phyloP scores from a whole-genome alignment of 2,888 invertebrate genomes.

The Eledona agricola region DNA sequence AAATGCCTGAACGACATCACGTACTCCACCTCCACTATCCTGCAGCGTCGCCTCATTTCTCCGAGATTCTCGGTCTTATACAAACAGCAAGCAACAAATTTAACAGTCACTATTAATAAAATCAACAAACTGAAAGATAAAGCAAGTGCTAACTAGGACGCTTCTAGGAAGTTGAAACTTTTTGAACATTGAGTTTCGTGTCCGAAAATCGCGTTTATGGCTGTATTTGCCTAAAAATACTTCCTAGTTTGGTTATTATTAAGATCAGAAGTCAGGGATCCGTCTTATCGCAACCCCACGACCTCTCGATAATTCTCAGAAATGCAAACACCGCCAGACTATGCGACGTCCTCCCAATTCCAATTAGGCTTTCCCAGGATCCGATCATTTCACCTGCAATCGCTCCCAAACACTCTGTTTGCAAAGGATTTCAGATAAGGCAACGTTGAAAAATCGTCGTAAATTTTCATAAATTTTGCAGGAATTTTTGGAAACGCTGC shows the following conservation, averaged over 20 bases:
- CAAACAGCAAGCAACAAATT: not conserved
- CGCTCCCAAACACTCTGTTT: too few species aligned
- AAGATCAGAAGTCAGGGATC: slow-evolving; percentile 22
- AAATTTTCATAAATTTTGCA: slow-evolving; percentile 29
- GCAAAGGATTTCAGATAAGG: slow-evolving; percentile 3
- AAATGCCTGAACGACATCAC: too few species aligned
- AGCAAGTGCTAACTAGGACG: too few species aligned
- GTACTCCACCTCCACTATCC: too few species aligned
- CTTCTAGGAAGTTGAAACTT: slow-evolving; percentile 3
- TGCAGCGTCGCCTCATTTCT: too few species aligned
- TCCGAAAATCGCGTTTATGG: slow-evolving; percentile 7
- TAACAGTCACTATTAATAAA: slow-evolving; percentile 17
- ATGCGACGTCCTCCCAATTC: slow-evolving; percentile 2
- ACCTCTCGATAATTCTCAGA: not conserved
- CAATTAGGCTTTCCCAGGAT: too few species aligned
- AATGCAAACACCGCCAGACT: slow-evolving; percentile 6
- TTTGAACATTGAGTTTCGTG: slow-evolving; percentile 9
- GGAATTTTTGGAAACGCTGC: too few species aligned
- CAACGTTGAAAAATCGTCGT: slow-evolving; percentile 4
- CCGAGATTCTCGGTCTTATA: slow-evolving; percentile 1
- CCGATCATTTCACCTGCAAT: too few species aligned
- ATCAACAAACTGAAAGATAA: slow-evolving; percentile 5
- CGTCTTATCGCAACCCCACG: slow-evolving; percentile 13
- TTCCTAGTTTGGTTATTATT: slow-evolving; percentile 16
- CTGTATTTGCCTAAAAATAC: slow-evolving; percentile 26